Evolutionary conservation across 2,888 invertebrate species (phyloP).

Genomic region (Odontocerum albicorne): DNA sequence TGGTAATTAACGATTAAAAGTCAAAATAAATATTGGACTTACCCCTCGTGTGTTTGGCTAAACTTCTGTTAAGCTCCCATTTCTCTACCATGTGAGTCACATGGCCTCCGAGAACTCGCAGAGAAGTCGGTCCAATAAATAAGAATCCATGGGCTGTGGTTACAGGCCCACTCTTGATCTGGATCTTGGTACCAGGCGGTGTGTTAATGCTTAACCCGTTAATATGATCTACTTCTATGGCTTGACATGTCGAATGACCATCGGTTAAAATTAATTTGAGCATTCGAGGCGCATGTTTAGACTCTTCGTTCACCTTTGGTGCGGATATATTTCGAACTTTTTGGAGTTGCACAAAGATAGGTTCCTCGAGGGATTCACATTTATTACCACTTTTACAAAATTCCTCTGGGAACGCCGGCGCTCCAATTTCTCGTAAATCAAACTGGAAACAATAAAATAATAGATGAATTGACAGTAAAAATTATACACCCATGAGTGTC

Average conservation of each 20-base stretch:
- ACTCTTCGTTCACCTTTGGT: constrained; percentile 89
- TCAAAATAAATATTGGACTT: constrained; percentile 1
- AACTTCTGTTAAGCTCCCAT: constrained; percentile 76
- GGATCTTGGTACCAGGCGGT: constrained; percentile 87
- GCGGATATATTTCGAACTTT: constrained; percentile 87
- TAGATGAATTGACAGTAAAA: constrained; percentile 23
- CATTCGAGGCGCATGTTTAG: constrained; percentile 78
- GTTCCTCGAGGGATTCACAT: constrained; percentile 49
- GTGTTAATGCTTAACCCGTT: constrained; percentile 75
- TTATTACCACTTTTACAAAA: constrained; percentile 60
- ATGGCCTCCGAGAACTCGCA: constrained; percentile 80
- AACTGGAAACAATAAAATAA: constrained; percentile 51
- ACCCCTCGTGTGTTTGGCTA: constrained; percentile 65
- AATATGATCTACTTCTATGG: constrained; percentile 75
- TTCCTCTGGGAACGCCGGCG: constrained; percentile 70
- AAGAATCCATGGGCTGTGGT: constrained; percentile 73
- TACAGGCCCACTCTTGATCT: constrained; percentile 56
- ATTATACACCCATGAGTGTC: constrained; percentile 8
- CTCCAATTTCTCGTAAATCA: constrained; percentile 83
- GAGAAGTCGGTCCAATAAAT: constrained; percentile 66
- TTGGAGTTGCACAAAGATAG: constrained; percentile 84
- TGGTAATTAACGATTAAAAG: not conserved
- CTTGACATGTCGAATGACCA: constrained; percentile 77
- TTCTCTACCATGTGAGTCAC: constrained; percentile 83
- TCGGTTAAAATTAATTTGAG: constrained; percentile 83